These are phyloP conservation scores for Sebastes steindachneri DNA, from an alignment of 2,797 vertebrate genomes.

Conservation along the genomic window DNA sequence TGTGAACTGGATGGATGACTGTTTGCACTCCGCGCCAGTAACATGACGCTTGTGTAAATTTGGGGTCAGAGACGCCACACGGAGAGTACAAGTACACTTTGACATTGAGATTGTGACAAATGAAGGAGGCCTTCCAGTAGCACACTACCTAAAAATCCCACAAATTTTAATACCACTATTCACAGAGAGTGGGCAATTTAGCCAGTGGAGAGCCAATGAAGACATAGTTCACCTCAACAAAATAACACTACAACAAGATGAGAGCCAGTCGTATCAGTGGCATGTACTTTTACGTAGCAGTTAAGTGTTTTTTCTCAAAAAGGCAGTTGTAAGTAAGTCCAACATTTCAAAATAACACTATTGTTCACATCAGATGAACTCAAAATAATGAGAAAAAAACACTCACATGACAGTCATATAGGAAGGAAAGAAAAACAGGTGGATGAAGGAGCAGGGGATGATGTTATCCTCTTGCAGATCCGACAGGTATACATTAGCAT, in stretches of 20 bases:
- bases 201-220: background rate
- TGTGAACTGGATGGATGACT: background rate
- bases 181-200: background rate
- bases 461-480: background rate
- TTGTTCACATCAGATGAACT: background rate
- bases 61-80: background rate
- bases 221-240: background rate
- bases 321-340: background rate
- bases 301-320: background rate
- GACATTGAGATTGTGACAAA: background rate
- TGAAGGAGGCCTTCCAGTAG: background rate
- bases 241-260: background rate
- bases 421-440: conserved; percentile 8
- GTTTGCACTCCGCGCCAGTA: background rate
- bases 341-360: background rate
- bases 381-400: background rate
- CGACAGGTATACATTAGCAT: background rate
- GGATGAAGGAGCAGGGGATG: background rate
- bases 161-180: background rate
- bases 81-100: background rate
- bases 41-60: conserved; percentile 3
- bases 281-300: background rate
- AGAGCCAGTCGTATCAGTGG: background rate
- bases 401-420: conserved; percentile 84
- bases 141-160: background rate